These are phyloP conservation scores for Cryptocephalus primarius DNA, from an alignment of 2,888 invertebrate genomes.

Conservation along the genomic window DNA sequence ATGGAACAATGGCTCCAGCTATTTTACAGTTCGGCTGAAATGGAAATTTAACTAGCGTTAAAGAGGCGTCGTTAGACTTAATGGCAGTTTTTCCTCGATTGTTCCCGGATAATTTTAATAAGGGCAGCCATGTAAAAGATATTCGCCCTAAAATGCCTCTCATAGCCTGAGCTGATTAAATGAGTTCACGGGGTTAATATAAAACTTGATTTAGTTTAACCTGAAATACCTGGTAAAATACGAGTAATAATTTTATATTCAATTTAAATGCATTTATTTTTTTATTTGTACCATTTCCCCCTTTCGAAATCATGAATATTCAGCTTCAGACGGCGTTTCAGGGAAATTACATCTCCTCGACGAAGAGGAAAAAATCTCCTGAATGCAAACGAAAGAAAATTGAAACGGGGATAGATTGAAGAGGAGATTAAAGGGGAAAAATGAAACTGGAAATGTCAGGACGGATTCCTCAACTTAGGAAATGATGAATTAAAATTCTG, in stretches of 20 bases:
- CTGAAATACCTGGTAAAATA: too few species aligned
- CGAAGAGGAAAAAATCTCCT: constrained; percentile 4
- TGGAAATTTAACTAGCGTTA: neutral
- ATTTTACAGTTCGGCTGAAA: neutral
- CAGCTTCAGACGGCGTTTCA: too few species aligned
- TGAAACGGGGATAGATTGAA: constrained; percentile 12
- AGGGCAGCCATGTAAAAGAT: neutral
- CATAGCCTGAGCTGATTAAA: too few species aligned
- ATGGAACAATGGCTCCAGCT: neutral
- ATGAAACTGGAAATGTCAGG: constrained; percentile 13
- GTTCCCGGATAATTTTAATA: neutral
- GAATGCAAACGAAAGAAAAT: constrained; percentile 12
- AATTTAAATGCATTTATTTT: too few species aligned
- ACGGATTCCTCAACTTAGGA: constrained; percentile 7
- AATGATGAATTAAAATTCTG: constrained; percentile 11
- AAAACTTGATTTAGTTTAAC: too few species aligned
- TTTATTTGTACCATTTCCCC: too few species aligned
- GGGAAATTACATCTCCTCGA: neutral
- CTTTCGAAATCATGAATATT: too few species aligned
- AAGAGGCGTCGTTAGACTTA: neutral
- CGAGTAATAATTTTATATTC: too few species aligned
- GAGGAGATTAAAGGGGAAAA: constrained; percentile 14
- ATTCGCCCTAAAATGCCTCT: too few species aligned
- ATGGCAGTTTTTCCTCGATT: neutral
- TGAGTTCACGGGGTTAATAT: too few species aligned